These are phyloP conservation scores for Cryptoprocta ferox DNA, from an alignment of 2,797 vertebrate species.

Conservation along the genomic window DNA sequence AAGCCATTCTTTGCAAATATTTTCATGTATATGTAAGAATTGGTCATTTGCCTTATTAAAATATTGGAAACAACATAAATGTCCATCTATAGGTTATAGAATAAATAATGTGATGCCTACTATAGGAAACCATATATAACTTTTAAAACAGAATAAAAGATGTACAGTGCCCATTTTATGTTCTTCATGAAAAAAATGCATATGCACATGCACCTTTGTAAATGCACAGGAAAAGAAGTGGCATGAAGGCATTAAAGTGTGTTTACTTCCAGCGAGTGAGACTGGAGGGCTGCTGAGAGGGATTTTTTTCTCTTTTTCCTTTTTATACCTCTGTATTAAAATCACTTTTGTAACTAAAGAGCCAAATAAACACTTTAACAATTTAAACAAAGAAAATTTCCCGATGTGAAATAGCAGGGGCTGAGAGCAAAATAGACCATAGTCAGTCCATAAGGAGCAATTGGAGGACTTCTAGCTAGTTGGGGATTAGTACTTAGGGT, in stretches of 20 bases:
- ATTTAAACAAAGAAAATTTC: slow-evolving; percentile 17
- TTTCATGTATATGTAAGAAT: not conserved
- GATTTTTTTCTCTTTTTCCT: not conserved
- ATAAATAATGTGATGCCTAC: not conserved
- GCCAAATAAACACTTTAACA: not conserved
- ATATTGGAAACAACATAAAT: not conserved
- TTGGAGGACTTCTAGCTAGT: not conserved
- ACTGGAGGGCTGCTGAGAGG: not conserved
- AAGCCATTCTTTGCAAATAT: not conserved
- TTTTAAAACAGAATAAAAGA: slow-evolving; percentile 8
- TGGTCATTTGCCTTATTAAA: not conserved
- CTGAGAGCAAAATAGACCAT: not conserved
- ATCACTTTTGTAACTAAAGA: slow-evolving; percentile 18
- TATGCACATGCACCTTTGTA: not conserved
- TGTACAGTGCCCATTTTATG: not conserved
- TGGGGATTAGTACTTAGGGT: not conserved
- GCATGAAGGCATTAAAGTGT: not conserved
- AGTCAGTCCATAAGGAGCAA: not conserved
- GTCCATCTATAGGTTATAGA: not conserved
- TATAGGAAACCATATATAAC: not conserved
- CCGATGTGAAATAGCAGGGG: not conserved
- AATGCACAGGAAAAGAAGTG: not conserved
- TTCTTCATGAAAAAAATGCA: not conserved
- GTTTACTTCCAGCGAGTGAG: not conserved
- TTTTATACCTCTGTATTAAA: not conserved